Evolutionary conservation across 2,113 vertebrate species (phyloP).

Genomic region (Orycteropus afer): DNA sequence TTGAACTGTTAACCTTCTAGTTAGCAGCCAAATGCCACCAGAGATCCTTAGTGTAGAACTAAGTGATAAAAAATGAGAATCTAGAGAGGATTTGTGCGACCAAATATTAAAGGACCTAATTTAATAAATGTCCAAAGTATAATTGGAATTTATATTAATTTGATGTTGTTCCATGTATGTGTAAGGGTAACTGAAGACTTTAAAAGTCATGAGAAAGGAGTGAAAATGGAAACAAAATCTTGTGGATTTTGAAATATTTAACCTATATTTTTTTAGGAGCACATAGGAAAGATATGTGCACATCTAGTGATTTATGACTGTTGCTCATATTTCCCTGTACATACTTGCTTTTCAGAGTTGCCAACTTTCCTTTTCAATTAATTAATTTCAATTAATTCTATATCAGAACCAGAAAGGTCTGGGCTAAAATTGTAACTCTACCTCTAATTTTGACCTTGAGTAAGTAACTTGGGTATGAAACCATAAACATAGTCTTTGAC

Average conservation of each 20-base stretch:
- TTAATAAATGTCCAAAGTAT: background rate
- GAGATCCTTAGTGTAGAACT: no score
- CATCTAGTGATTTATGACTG: background rate
- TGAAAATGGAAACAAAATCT: background rate
- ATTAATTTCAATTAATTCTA: background rate
- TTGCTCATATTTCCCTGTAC: background rate
- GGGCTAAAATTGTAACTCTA: slow-evolving; percentile 13
- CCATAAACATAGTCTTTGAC: background rate
- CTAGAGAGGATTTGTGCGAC: background rate
- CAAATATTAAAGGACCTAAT: background rate
- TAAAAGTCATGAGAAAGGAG: background rate
- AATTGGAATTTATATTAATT: background rate
- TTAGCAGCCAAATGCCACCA: no score
- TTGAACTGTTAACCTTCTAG: no score
- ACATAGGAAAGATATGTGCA: background rate
- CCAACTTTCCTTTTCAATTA: background rate
- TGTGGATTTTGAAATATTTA: background rate
- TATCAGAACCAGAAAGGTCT: background rate
- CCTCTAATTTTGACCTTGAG: background rate
- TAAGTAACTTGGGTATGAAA: slow-evolving; percentile 13
- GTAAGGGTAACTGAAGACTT: background rate
- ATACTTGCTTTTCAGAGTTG: background rate
- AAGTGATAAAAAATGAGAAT: background rate
- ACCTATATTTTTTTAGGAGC: background rate
- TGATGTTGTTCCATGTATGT: background rate